Evolutionary conservation across 2,113 vertebrate genomes (phyloP).

Genomic region (Callionymus lyra): DNA sequence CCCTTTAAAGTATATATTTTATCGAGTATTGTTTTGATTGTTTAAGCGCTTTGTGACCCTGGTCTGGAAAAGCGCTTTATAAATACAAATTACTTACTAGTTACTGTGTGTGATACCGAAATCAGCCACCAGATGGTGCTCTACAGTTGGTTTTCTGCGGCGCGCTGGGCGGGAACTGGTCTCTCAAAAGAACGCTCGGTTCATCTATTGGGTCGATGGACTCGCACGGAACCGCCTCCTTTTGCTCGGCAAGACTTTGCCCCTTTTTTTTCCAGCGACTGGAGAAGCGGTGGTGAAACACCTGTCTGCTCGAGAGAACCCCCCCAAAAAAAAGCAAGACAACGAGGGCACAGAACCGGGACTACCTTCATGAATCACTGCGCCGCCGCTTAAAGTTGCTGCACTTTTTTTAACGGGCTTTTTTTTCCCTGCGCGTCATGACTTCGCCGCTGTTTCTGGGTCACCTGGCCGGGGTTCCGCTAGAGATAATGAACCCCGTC

Average conservation of each 20-base stretch:
- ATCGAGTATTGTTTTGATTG: too few relatives aligned
- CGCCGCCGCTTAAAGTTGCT: slow-evolving; percentile 24
- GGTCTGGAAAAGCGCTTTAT: too few relatives aligned
- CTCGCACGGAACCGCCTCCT: slow-evolving; percentile 20
- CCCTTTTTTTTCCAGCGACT: slow-evolving; percentile 8
- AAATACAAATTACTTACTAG: too few relatives aligned
- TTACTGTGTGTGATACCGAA: too few relatives aligned
- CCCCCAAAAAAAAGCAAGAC: too few relatives aligned
- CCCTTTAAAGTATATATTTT: too few relatives aligned
- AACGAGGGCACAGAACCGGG: not conserved
- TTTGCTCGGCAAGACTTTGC: slow-evolving; percentile 7
- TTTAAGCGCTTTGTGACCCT: too few relatives aligned
- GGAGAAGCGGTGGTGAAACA: slow-evolving; percentile 25
- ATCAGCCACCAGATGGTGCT: too few relatives aligned
- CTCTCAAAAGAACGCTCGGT: slow-evolving; percentile 44
- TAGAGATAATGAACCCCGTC: slow-evolving; percentile 79
- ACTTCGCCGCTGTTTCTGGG: slow-evolving; percentile 52
- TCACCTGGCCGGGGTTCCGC: slow-evolving; percentile 54
- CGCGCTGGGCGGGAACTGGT: slow-evolving; percentile 22
- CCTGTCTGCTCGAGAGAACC: slow-evolving; percentile 20
- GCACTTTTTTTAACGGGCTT: not conserved
- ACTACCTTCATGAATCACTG: too few relatives aligned
- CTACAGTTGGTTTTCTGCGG: too few relatives aligned
- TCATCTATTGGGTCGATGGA: slow-evolving; percentile 45
- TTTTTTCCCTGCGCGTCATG: slow-evolving; percentile 16